Evolutionary conservation across 2,113 vertebrate genomes (phyloP), one percentile per base, ranked within the genome.

Genomic region (Corydoras maculifer): DNA sequence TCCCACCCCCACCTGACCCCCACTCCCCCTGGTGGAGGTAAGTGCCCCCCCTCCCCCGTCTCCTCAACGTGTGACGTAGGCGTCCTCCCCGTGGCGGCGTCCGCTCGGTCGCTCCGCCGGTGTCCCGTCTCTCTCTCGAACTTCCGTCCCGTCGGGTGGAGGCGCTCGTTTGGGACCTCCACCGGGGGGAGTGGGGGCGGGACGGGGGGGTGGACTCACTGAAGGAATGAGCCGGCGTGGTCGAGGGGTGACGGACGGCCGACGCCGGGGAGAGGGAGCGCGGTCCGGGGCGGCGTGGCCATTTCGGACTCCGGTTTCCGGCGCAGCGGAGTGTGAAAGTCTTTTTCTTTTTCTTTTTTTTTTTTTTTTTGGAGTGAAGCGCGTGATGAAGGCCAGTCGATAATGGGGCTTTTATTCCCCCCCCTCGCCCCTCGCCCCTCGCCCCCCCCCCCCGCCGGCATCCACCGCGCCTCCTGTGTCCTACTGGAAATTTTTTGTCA

Each of bases 311-410:
- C 86, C 79, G 81, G 83, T 74, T 86, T 84, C 86, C 15, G 8
- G 84, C 68, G 78, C 87, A 87, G 84, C 79, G 49, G 77, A 91
- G 88, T 86, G 86, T 92, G 90, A 93, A 93, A 91, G 84, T 88
- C 85, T 84, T 87, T 90, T 93, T 25, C 18, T 91, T 92, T 91
- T 8, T 43, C 2, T 43, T 43, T 43, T 43, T 43, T 91, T 92
- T 91, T 8, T 43, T 43, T 43, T 43, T 43, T 43, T 43, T 8
- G 35, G 35, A 92, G 89, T 91, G 88, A 92, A 90, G 86, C 89
- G 91, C 88, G 90, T 88, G 88, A 91, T 88, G 90, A 90, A 92
- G 89, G 87, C 86, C 84, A 89, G 89, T 90, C 87, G 82, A 89
- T 91, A 91, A 86, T 82, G 62, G 85, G 85, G 81, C 83, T 81